Evolutionary conservation across 2,888 invertebrate species (phyloP).

Genomic region (Lycocerus yunnanus): DNA sequence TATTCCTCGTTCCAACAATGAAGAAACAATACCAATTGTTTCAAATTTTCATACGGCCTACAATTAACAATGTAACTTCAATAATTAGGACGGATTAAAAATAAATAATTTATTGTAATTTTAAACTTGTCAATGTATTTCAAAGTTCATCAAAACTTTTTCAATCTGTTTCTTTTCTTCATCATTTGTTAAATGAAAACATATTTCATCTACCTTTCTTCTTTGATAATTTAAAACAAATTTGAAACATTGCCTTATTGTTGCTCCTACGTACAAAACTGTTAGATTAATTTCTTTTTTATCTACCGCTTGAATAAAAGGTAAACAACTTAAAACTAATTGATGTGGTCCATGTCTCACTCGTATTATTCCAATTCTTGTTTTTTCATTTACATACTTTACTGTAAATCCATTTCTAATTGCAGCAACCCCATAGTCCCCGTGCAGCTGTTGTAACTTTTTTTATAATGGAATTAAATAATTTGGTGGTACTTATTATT

Average conservation of each 20-base stretch:
- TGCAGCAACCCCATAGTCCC: constrained; percentile 76
- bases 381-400: constrained; percentile 79
- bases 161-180: constrained; percentile 64
- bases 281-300: constrained; percentile 64
- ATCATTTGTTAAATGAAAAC: constrained; percentile 65
- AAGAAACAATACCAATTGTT: too few species aligned
- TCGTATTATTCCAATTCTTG: constrained; percentile 74
- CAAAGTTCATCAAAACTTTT: constrained; percentile 51
- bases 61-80: too few species aligned
- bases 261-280: constrained; percentile 77
- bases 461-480: constrained; percentile 63
- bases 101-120: neutral
- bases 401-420: constrained; percentile 72
- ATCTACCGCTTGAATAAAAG: constrained; percentile 70
- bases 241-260: constrained; percentile 77
- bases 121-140: neutral
- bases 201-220: constrained; percentile 66
- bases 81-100: neutral
- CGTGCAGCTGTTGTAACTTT: constrained; percentile 72
- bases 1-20: too few species aligned
- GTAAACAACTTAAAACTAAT: constrained; percentile 70
- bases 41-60: too few species aligned
- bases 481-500: constrained; percentile 58
- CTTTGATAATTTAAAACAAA: constrained; percentile 73
- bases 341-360: constrained; percentile 76